A percentile compares a stretch with the other conserved stretches of the same genome.
Conservation (phyloP, 2,888 invertebrate species). For the Drosophila histrio region DNA sequence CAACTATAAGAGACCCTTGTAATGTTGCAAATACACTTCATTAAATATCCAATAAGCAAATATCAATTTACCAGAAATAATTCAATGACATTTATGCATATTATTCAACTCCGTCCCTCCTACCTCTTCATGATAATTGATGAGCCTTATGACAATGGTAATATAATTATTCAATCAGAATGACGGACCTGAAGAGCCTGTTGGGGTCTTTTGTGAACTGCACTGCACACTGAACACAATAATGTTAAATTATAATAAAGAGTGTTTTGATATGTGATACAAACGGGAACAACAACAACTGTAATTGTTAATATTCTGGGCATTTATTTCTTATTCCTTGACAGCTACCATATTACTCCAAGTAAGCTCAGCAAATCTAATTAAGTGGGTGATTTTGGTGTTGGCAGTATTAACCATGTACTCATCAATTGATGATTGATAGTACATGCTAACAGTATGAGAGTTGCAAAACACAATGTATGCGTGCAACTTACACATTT, state of each 20-base stretch:
- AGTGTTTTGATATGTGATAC: slow-evolving; percentile 43
- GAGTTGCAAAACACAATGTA: background rate
- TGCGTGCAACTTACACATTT: background rate
- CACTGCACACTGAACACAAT: slow-evolving; percentile 22
- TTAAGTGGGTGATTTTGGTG: slow-evolving; percentile 41
- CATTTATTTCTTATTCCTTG: slow-evolving; percentile 1
- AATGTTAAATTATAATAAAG: slow-evolving; percentile 48
- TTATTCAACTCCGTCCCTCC: slow-evolving; percentile 21
- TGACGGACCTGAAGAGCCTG: slow-evolving; percentile 1
- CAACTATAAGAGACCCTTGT: slow-evolving; percentile 21
- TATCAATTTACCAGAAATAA: slow-evolving; percentile 58
- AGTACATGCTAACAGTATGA: slow-evolving; percentile 7
- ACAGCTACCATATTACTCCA: background rate
- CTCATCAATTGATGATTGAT: slow-evolving; percentile 38
- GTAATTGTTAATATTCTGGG: background rate
- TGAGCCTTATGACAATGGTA: slow-evolving; percentile 20
- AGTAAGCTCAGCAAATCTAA: slow-evolving; percentile 22
- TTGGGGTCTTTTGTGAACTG: slow-evolving; percentile 9
- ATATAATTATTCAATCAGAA: slow-evolving; percentile 26
- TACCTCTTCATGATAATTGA: slow-evolving; percentile 14
- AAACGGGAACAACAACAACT: slow-evolving; percentile 2
- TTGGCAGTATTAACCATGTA: background rate
- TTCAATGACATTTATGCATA: slow-evolving; percentile 56
- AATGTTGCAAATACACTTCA: slow-evolving; percentile 46
- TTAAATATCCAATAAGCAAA: slow-evolving; percentile 54